Evolutionary conservation across 2,113 vertebrate genomes (phyloP), one percentile per base, ranked within the genome.

Genomic region (Beaufortia kweichowensis): DNA sequence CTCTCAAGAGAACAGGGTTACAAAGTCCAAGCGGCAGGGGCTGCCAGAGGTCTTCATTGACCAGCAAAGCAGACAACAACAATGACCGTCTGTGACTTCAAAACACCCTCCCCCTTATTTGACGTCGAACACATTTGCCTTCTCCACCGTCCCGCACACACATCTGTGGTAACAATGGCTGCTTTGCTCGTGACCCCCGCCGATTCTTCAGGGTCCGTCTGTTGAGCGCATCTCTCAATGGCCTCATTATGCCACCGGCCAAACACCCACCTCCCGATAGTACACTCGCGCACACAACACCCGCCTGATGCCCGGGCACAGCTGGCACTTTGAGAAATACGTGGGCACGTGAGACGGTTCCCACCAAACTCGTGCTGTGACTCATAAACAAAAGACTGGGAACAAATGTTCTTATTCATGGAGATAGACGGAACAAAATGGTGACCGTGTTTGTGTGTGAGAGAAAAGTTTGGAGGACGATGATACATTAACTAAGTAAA

Each of bases 31-130:
- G 68, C 55, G 28, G 23, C 68, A 77, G 57, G 68, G 62, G 33
- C 48, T 59, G 60, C 59, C 66, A 63, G 57, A 83, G 68, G 68
- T 67, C 74, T 77, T 75, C 78, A 80, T 80, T 83, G 73, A 77
- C 78, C 78, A 57, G 68, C 68, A 17, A 2, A 48, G 46, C 74
- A 77, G 81, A 80, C 74, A 67, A 74, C 74, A 79, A 83, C 81
- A 82, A 77, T 79, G 77, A 59, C 74, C 19, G 68, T 68, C 73
- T 79, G 77, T 83, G 81, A 77, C 48, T 74, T 14, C 21, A 73
- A 63, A 39, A 46, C 62, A 41, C 26, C 67, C 75, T 75, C 28
- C 46, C 43, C 48, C 48, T 41, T 56, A 10, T 28, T 66, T 61
- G 70, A 74, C 28, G 26, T 19, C 39, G 0, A 12, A 35, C 71